Evolutionary conservation across 2,797 vertebrate genomes (phyloP).

Genomic region (Nothura maculosa): DNA sequence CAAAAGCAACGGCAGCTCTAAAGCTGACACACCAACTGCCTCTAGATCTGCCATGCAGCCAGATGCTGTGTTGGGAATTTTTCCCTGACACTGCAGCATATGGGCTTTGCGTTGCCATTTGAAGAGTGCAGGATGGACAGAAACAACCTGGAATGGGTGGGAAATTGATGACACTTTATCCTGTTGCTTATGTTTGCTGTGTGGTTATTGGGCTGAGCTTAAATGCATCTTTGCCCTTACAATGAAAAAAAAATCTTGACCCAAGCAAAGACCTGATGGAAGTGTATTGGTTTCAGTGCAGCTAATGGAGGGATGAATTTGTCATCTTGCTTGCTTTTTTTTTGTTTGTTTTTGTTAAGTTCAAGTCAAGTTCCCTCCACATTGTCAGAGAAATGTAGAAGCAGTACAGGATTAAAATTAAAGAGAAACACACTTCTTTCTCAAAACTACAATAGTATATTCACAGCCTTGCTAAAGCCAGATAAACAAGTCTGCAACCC

Average conservation of each 20-base stretch:
- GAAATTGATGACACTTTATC: background rate
- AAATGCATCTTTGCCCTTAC: background rate
- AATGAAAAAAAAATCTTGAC: background rate
- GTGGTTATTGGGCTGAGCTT: background rate
- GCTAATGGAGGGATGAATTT: background rate
- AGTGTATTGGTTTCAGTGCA: background rate
- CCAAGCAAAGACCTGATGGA: background rate
- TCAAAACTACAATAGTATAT: background rate
- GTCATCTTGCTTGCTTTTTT: background rate
- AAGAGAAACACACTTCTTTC: background rate
- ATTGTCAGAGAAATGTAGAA: background rate
- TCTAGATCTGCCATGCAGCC: background rate
- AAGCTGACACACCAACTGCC: constrained; percentile 43
- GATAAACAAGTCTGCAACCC: background rate
- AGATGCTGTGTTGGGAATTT: constrained; percentile 54
- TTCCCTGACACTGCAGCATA: constrained; percentile 21
- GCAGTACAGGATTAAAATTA: background rate
- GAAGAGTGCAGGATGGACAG: background rate
- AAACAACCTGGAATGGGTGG: constrained; percentile 28
- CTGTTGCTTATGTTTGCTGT: background rate
- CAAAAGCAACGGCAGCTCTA: constrained; percentile 45
- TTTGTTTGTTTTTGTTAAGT: background rate
- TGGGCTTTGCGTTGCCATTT: constrained; percentile 40
- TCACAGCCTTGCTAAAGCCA: background rate
- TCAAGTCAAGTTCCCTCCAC: background rate